Evolutionary conservation across 2,888 invertebrate species (phyloP).

Genomic region (Lepidonotus clava): DNA sequence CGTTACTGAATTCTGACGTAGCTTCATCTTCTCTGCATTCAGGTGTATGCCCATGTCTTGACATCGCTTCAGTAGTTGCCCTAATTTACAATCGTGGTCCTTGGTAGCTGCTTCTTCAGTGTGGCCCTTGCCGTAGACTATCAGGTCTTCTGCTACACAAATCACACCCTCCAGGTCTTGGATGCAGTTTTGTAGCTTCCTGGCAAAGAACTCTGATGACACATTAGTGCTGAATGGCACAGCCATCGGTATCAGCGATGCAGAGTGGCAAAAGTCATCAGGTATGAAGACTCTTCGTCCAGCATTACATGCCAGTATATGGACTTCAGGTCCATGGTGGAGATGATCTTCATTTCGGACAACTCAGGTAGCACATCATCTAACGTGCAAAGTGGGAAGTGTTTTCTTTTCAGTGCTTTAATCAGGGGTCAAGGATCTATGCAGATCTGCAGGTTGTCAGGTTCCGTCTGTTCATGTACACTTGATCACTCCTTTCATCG

Average conservation of each 20-base stretch:
- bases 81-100: conserved; percentile 63
- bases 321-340: conserved; percentile 60
- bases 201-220: conserved; percentile 65
- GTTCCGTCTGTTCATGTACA: conserved; percentile 62
- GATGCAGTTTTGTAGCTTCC: conserved; percentile 60
- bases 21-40: conserved; percentile 60
- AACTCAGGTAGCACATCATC: conserved; percentile 63
- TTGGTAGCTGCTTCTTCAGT: conserved; percentile 57
- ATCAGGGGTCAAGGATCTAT: conserved; percentile 62
- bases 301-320: conserved; percentile 61
- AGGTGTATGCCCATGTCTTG: conserved; percentile 54
- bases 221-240: conserved; percentile 64
- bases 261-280: conserved; percentile 65
- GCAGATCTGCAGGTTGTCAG: conserved; percentile 59
- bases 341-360: conserved; percentile 62
- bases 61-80: conserved; percentile 58
- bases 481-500: conserved; percentile 59
- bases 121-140: conserved; percentile 62
- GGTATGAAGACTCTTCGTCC: conserved; percentile 58
- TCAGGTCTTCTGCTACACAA: conserved; percentile 65
- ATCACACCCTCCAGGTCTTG: conserved; percentile 65
- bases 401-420: conserved; percentile 59
- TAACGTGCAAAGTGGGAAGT: conserved; percentile 57
- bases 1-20: conserved; percentile 57
- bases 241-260: conserved; percentile 65